Evolutionary conservation across 2,797 vertebrate genomes (phyloP).

Genomic region (Orestias chungarensis): DNA sequence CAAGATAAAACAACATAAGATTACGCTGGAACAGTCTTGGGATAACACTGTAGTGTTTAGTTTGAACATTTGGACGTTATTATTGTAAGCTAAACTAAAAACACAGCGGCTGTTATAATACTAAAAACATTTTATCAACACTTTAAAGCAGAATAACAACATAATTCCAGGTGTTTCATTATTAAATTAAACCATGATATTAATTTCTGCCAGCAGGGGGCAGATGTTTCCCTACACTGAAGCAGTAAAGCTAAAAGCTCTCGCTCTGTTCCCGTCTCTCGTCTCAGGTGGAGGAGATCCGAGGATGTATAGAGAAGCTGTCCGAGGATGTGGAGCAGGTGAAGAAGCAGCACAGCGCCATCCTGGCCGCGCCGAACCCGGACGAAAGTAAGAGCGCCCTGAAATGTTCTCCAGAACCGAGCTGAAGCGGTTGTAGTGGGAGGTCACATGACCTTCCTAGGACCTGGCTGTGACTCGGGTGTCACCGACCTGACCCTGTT

Average conservation of each 20-base stretch:
- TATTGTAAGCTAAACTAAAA: too few species aligned
- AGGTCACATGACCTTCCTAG: neutral
- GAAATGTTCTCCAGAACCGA: neutral
- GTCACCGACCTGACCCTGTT: neutral
- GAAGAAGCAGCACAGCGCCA: slow-evolving; percentile 97
- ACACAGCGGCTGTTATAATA: too few species aligned
- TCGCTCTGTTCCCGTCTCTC: slow-evolving; percentile 7
- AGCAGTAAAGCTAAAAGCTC: too few species aligned
- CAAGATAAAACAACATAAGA: too few species aligned
- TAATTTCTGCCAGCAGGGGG: neutral
- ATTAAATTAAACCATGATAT: too few species aligned
- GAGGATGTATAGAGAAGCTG: slow-evolving; percentile 93
- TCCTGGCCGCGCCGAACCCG: slow-evolving; percentile 92
- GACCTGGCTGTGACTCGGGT: neutral
- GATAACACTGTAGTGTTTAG: neutral
- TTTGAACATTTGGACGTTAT: too few species aligned
- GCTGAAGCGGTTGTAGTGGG: neutral
- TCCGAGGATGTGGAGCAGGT: slow-evolving; percentile 95
- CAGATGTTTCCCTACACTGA: too few species aligned
- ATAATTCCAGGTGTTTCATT: neutral
- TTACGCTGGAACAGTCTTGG: too few species aligned
- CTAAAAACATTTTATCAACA: too few species aligned
- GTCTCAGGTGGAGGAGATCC: slow-evolving; percentile 91
- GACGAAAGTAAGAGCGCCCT: slow-evolving; percentile 88
- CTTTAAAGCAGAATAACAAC: too few species aligned